These are phyloP conservation scores for Aphelenchoides fujianensis DNA, from an alignment of 1,140 invertebrate species.

Conservation along the genomic window DNA sequence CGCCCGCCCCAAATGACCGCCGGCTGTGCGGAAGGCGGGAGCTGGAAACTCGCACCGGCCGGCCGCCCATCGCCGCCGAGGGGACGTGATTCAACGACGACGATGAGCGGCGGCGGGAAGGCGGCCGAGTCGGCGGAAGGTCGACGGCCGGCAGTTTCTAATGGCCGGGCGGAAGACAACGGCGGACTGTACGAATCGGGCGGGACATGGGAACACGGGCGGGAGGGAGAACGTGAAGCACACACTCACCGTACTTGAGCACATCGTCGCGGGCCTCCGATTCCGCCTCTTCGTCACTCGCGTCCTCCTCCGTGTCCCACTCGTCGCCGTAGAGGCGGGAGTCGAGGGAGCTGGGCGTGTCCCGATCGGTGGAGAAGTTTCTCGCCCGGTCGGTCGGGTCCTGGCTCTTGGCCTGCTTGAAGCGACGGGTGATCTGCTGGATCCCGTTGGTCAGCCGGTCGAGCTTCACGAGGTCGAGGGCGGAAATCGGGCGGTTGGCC, in stretches of 20 bases:
- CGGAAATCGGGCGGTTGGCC: constrained; percentile 14
- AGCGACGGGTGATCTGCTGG: constrained; percentile 3
- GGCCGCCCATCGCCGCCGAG: too few species aligned
- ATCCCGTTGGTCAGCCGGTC: constrained; percentile 8
- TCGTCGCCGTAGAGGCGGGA: constrained; percentile 44
- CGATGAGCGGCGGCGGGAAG: too few species aligned
- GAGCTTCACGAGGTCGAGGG: constrained; percentile 14
- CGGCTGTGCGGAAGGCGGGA: too few species aligned
- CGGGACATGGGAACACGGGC: background rate
- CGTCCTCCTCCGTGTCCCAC: constrained; percentile 46
- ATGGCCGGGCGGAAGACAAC: too few species aligned
- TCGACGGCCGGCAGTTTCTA: too few species aligned
- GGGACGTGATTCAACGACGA: too few species aligned
- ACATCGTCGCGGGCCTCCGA: background rate
- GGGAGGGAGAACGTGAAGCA: background rate
- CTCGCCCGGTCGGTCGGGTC: background rate
- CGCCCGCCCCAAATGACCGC: too few species aligned
- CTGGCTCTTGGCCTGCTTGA: constrained; percentile 12
- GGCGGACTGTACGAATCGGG: background rate
- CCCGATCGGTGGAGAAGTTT: background rate
- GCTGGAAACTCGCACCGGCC: too few species aligned
- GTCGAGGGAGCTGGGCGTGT: constrained; percentile 15
- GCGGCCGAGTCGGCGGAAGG: too few species aligned
- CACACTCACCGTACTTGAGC: constrained; percentile 13
- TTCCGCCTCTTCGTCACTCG: constrained; percentile 31